Evolutionary conservation across 2,113 vertebrate species (phyloP).

Genomic region (Gadus macrocephalus): DNA sequence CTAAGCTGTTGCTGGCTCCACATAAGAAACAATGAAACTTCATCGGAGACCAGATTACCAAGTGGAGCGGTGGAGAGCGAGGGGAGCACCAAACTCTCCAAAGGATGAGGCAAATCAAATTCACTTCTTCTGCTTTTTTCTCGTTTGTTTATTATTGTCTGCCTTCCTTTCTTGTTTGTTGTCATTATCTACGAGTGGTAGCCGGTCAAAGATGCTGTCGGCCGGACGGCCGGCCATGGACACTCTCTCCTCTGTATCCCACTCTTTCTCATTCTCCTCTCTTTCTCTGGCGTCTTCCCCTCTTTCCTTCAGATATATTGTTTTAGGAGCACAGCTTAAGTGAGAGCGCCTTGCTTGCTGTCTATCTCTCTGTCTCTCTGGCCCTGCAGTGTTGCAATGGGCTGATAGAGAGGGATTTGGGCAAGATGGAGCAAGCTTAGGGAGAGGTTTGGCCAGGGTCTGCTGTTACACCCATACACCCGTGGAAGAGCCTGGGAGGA

Average conservation of each 20-base stretch:
- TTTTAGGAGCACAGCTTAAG: conserved; percentile 68
- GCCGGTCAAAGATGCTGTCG: too few relatives aligned
- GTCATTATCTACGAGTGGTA: conserved; percentile 1
- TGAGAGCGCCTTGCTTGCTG: conserved; percentile 52
- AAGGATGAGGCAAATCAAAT: conserved; percentile 31
- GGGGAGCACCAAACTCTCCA: conserved; percentile 32
- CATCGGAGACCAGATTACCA: conserved; percentile 84
- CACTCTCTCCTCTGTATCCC: conserved; percentile 8
- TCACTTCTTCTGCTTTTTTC: conserved; percentile 61
- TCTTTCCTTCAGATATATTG: conserved; percentile 13
- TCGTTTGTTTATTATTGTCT: conserved; percentile 64
- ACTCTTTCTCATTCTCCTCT: conserved; percentile 7
- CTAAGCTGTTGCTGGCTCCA: conserved; percentile 80
- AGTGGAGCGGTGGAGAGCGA: too few relatives aligned
- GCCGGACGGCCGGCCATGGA: too few relatives aligned
- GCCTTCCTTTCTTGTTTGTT: background rate
- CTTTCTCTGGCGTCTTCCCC: conserved; percentile 57
- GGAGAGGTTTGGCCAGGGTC: conserved; percentile 43
- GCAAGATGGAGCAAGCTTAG: conserved; percentile 75
- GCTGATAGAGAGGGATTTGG: conserved; percentile 76
- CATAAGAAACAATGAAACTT: conserved; percentile 83
- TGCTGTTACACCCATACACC: conserved; percentile 75
- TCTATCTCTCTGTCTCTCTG: conserved; percentile 59
- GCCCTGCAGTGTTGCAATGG: conserved; percentile 76
- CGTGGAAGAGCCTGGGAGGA: conserved; percentile 72